These are phyloP conservation scores for Dendrocincla fuliginosa DNA, from an alignment of 2,797 vertebrate genomes.

Conservation along the genomic window DNA sequence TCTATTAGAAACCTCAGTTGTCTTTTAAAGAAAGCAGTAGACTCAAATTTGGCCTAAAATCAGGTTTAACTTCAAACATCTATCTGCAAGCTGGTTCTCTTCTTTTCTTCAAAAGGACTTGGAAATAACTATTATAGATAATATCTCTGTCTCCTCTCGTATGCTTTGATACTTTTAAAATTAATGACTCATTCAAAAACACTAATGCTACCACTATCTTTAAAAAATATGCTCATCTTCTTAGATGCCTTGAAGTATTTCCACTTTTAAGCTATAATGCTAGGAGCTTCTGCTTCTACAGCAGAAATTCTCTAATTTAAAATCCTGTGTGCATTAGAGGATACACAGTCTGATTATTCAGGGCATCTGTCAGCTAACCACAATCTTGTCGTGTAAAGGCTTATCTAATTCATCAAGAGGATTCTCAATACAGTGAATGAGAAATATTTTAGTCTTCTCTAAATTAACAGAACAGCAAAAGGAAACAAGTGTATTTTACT, in stretches of 20 bases:
- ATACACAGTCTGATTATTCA: neutral
- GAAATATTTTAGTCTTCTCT: neutral
- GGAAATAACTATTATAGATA: neutral
- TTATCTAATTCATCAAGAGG: neutral
- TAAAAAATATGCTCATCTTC: neutral
- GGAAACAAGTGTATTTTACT: neutral
- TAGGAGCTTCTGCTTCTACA: neutral
- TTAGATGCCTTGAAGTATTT: neutral
- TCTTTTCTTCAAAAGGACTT: neutral
- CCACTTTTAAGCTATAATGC: neutral
- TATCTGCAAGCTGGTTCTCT: neutral
- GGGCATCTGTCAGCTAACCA: neutral
- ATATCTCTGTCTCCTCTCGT: neutral
- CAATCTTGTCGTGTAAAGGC: neutral
- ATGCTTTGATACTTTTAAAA: neutral
- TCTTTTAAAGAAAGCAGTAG: neutral
- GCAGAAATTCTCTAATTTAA: neutral
- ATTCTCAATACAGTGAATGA: neutral
- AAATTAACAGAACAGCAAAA: neutral
- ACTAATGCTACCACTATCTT: neutral
- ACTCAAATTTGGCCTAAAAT: neutral
- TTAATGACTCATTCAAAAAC: neutral
- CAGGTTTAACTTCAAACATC: neutral
- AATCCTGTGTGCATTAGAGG: neutral
- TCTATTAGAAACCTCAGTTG: neutral